Percentiles rank a stretch among this genome's conserved stretches.
Evolutionary conservation across 2,797 vertebrate genomes (phyloP).

Genomic region (Hippocampus kuda): DNA sequence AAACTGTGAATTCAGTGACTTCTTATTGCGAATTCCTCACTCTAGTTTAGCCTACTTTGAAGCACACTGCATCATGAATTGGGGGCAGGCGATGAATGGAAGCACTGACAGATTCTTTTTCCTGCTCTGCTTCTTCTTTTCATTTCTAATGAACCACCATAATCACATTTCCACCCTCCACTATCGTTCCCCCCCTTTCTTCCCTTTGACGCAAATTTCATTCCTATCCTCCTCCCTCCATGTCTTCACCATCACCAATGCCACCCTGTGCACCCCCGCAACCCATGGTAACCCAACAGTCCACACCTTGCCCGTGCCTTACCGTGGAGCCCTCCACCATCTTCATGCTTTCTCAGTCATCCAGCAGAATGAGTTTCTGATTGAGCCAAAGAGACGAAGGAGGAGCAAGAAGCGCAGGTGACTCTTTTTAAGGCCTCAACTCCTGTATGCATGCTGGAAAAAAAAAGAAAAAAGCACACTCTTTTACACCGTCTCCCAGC

Average conservation of each 20-base stretch:
- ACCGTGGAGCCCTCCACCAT: constrained; percentile 98
- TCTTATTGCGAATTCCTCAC: constrained; percentile 25
- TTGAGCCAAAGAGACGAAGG: constrained; percentile 55
- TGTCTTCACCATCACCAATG: constrained; percentile 11
- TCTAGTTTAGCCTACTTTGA: constrained; percentile 36
- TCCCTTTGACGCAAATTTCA: constrained; percentile 9
- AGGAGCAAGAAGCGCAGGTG: constrained; percentile 75
- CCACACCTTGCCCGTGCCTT: constrained; percentile 88
- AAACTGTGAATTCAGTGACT: constrained; percentile 22
- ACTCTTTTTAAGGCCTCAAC: constrained; percentile 42
- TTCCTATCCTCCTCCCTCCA: constrained; percentile 9
- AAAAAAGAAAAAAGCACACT: constrained; percentile 5
- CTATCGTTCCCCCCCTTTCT: constrained; percentile 8
- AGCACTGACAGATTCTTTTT: constrained; percentile 62
- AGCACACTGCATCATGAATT: constrained; percentile 24
- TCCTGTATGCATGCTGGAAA: constrained; percentile 38
- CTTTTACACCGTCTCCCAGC: constrained; percentile 21
- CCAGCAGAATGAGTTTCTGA: constrained; percentile 99
- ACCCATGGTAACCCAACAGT: constrained; percentile 72
- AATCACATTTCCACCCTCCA: constrained; percentile 37
- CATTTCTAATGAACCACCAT: constrained; percentile 45
- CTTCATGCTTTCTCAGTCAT: constrained; percentile 99
- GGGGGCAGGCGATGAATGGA: constrained; percentile 35
- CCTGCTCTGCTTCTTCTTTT: constrained; percentile 59
- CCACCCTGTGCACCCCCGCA: constrained; percentile 6